Percentiles rank a stretch among this genome's conserved stretches.
phyloP scores from a whole-genome alignment of 53 echinoderm and acorn worm genomes.

The Antedon mediterranea region DNA sequence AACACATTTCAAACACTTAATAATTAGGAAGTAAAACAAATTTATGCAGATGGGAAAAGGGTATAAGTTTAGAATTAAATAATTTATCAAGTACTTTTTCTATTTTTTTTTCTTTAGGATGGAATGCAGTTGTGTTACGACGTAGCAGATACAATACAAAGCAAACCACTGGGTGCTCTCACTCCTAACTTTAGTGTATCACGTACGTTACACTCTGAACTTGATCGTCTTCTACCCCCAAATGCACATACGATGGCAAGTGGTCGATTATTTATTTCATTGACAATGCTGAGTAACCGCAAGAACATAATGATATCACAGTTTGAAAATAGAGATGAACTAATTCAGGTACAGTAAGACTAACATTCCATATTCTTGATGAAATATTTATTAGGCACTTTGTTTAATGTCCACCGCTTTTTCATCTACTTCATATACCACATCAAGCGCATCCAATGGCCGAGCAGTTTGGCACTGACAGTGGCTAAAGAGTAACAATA shows the following conservation, averaged over 20 bases:
- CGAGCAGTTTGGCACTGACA: no score
- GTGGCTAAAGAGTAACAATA: no score
- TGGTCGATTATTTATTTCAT: constrained; percentile 40
- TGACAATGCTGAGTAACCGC: constrained; percentile 23
- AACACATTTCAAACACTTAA: no score
- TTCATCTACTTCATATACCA: no score
- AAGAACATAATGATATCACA: constrained; percentile 40
- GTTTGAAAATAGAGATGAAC: constrained; percentile 35
- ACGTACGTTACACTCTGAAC: constrained; percentile 12
- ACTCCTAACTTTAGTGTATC: constrained; percentile 45
- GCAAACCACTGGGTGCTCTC: constrained; percentile 40
- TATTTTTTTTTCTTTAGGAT: constrained; percentile 6
- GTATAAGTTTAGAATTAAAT: no score
- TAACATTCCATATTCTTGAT: background rate
- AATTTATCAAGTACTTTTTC: background rate
- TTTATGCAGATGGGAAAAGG: no score
- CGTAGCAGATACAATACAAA: constrained; percentile 23
- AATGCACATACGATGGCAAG: constrained; percentile 45
- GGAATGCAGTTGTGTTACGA: constrained; percentile 23
- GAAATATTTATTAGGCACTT: no score
- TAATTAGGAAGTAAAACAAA: no score
- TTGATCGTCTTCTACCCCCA: constrained; percentile 30
- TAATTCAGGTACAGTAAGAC: constrained; percentile 34
- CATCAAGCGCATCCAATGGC: no score
- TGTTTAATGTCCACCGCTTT: no score